Evolutionary conservation across 2,888 invertebrate genomes (phyloP), one percentile per base, ranked within the genome.

Genomic region (Stenoptilia bipunctidactyla): DNA sequence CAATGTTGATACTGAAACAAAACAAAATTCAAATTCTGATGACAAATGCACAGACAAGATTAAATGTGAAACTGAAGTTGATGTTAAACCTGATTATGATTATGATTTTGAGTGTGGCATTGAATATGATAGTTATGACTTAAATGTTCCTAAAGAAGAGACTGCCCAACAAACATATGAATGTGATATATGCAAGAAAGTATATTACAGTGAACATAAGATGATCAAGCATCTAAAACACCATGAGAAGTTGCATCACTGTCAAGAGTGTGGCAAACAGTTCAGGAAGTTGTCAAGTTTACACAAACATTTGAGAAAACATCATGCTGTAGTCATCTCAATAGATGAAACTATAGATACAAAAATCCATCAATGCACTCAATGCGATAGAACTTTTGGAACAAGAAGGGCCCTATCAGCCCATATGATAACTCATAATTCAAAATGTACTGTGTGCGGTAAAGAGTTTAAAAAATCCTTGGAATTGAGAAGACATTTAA

Each of bases 131-230:
- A n/a, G 10, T 12, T 30, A n/a, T 12, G n/a, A 13, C 41, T 42
- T 15, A 44, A 52, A 33, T 41, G 25, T 48, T 15, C 45, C 55
- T 15, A 55, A 55, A 46, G 36, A 49, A 37, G 56, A 58, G 43
- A 42, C 46, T n/a, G 30, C n/a, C 3, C 30, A 30, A 20, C n/a
- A n/a, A 25, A 12, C 10, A 3, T 30, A 30, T 30, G 67, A 34
- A 86, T 85, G 50, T 84, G 84, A 49, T 54, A 65, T 41, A 65
- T 74, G 52, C 84, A 82, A 45, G 74, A 84, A 46, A 61, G 64
- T n/a, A n/a, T 30, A n/a, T 12, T 8, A 4, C 12, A 30, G 12
- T 30, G 30, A 30, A 12, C 4, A 30, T 9, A 30, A 30, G n/a
- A 30, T 30, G 12, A 30, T 12, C 4, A 30, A 30, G 10, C 30